These are phyloP conservation scores for Elephantulus edwardii DNA, from an alignment of 2,113 vertebrate genomes.

Conservation along the genomic window DNA sequence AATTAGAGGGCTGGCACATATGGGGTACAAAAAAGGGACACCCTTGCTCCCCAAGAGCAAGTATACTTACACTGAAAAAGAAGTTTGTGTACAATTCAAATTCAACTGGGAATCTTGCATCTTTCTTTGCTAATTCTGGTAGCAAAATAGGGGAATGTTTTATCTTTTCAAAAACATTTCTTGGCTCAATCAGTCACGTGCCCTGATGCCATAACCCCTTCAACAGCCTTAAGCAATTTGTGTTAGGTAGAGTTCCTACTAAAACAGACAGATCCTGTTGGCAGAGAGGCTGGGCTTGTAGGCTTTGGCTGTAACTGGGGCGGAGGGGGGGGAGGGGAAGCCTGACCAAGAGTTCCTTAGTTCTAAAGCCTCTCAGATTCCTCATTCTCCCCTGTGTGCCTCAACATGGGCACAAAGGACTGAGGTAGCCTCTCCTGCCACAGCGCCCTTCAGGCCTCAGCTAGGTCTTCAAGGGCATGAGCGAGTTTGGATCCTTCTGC, in stretches of 20 bases:
- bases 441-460: slow-evolving; percentile 36
- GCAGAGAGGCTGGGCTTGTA: background rate
- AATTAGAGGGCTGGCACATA: background rate
- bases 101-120: background rate
- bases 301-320: slow-evolving; percentile 15
- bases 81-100: slow-evolving; percentile 20
- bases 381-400: background rate
- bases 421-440: slow-evolving; percentile 35
- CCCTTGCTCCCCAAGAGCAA: background rate
- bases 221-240: slow-evolving; percentile 23
- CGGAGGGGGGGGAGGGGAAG: too few species aligned
- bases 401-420: slow-evolving; percentile 6
- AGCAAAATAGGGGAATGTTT: background rate
- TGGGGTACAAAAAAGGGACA: background rate
- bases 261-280: slow-evolving; percentile 5
- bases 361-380: background rate
- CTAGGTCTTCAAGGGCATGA: slow-evolving; percentile 64
- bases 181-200: background rate
- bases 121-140: slow-evolving; percentile 38
- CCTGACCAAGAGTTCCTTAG: background rate
- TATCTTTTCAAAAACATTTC: slow-evolving; percentile 21
- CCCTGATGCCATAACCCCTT: background rate
- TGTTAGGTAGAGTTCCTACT: slow-evolving; percentile 35
- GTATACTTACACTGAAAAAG: background rate
- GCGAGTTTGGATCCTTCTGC: slow-evolving; percentile 33